phyloP scores from a whole-genome alignment of 2,113 vertebrate species.

The Tylochromis polylepis region DNA sequence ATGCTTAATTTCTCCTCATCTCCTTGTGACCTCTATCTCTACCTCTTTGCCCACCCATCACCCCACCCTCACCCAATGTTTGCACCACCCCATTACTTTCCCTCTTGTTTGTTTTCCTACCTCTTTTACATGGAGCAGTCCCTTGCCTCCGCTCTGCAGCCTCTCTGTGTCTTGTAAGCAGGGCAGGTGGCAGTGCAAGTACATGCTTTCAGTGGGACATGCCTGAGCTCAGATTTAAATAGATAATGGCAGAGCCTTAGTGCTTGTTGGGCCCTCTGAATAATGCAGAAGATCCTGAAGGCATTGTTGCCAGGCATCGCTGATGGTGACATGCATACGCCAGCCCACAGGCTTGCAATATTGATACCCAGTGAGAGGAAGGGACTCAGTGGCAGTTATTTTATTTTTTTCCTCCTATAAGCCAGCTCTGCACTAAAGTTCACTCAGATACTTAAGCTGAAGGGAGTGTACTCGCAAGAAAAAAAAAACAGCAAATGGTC shows the following conservation, averaged over 20 bases:
- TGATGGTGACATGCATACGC: slow-evolving; percentile 60
- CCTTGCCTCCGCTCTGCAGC: background rate
- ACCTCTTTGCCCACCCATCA: background rate
- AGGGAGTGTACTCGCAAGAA: background rate
- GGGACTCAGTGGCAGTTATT: slow-evolving; percentile 3
- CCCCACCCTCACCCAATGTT: background rate
- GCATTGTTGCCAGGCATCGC: slow-evolving; percentile 66
- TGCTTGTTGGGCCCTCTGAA: slow-evolving; percentile 64
- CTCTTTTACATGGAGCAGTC: background rate
- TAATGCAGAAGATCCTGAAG: slow-evolving; percentile 66
- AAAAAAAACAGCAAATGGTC: background rate
- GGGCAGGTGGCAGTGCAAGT: slow-evolving; percentile 34
- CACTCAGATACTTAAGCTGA: background rate
- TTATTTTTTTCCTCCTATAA: background rate
- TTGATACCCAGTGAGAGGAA: slow-evolving; percentile 50
- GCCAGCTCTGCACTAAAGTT: background rate
- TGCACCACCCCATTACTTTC: background rate
- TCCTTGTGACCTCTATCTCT: background rate
- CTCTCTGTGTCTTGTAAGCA: slow-evolving; percentile 16
- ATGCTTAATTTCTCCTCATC: slow-evolving; percentile 10
- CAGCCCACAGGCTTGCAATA: slow-evolving; percentile 56
- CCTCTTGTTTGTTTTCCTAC: background rate
- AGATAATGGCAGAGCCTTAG: slow-evolving; percentile 64
- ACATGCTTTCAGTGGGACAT: slow-evolving; percentile 48
- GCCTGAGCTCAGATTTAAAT: slow-evolving; percentile 65